Evolutionary conservation across 2,888 invertebrate species (phyloP), one percentile per base, ranked within the genome.

Genomic region (Resseliella maxima): DNA sequence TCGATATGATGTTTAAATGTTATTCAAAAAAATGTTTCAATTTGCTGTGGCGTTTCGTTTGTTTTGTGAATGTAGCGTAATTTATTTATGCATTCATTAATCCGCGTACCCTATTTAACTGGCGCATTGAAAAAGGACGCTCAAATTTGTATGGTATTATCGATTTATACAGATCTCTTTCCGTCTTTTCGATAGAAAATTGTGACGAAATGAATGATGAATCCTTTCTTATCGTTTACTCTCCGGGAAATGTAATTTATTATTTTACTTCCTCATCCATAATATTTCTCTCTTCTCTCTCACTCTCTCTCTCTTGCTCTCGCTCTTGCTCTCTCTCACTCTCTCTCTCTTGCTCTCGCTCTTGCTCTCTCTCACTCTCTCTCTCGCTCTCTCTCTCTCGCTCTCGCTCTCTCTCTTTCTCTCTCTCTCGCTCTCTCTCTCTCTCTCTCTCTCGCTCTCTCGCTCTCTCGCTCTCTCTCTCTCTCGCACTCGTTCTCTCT

Each of bases 171-270:
- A 18, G 27, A 72, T 72, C 72, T 72, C 15, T 5, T 15, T 12
- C 35, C 18, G 41, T 5, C 41, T n/a, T 31, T 72, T 72, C 31
- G 15, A 72, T 72, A 72, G 46, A 50, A 50, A 15, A 31, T 72
- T 31, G 72, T 72, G 35, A 31, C 35, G 31, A 72, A 35, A 31
- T 72, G 31, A 31, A 72, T 72, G 15, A 72, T n/a, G 31, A 31
- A 72, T 72, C 72, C n/a, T 72, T 72, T 72, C 72, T 72, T 72
- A 72, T 72, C 72, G 31, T 31, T 72, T 72, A 15, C 72, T 72
- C 31, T 2, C 35, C 72, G 35, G 72, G 72, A 72, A 72, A 72
- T 31, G 72, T 15, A 72, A 72, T 72, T 72, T 72, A 72, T 72
- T 72, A 72, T 72, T 72, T 72, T 31, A 35, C 72, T 72, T 72